phyloP scores from a whole-genome alignment of 2,797 vertebrate species.

The Pogoniulus pusillus region DNA sequence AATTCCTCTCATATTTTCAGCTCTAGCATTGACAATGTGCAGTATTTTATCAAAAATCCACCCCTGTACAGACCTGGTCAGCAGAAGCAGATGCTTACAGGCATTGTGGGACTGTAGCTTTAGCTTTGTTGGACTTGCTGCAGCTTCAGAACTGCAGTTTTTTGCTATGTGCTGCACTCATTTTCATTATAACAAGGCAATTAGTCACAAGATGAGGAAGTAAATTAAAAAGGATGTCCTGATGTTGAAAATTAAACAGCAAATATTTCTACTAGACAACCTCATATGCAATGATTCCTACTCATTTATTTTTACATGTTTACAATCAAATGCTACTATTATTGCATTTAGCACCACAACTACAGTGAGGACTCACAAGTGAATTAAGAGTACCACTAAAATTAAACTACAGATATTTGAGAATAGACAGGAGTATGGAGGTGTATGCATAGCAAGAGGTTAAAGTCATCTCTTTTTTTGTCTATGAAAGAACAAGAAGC shows the following conservation, averaged over 20 bases:
- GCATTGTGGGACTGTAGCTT: neutral
- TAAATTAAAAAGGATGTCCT: neutral
- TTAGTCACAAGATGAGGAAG: neutral
- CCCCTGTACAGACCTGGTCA: neutral
- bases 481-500: neutral
- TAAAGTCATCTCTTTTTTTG: neutral
- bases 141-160: neutral
- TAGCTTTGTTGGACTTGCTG: neutral
- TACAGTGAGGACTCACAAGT: neutral
- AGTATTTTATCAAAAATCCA: neutral
- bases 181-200: neutral
- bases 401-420: neutral
- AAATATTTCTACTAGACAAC: conserved; percentile 11
- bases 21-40: neutral
- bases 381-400: neutral
- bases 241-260: neutral
- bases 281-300: neutral
- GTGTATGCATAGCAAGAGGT: neutral
- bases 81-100: neutral
- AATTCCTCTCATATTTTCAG: neutral
- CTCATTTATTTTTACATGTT: neutral
- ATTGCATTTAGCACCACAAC: neutral
- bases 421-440: neutral
- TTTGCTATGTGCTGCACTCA: neutral
- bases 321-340: neutral